Evolutionary conservation across 2,888 invertebrate species (phyloP).

Genomic region (Coremacera marginata): DNA sequence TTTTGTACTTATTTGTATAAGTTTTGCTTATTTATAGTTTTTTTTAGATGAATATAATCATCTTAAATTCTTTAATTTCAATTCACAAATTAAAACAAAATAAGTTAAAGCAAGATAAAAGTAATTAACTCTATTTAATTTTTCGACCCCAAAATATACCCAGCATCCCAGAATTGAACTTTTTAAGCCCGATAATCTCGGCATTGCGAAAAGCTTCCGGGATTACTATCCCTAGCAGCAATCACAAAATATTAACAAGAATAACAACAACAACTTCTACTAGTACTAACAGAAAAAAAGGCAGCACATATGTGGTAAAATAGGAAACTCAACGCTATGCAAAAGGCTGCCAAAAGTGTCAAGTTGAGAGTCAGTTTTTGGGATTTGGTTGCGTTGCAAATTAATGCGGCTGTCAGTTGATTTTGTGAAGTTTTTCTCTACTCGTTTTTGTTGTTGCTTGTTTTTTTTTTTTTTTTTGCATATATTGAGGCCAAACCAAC

Average conservation of each 20-base stretch:
- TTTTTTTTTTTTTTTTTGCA: constrained; percentile 13
- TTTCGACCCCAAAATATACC: too few species aligned
- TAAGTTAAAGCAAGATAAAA: too few species aligned
- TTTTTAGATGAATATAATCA: too few species aligned
- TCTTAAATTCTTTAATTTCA: too few species aligned
- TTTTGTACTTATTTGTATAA: too few species aligned
- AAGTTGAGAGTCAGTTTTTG: constrained; percentile 50
- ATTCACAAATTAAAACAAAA: too few species aligned
- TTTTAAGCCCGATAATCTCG: too few species aligned
- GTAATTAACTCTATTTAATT: too few species aligned
- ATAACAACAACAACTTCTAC: constrained; percentile 39
- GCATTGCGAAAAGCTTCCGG: too few species aligned
- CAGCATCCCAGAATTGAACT: too few species aligned
- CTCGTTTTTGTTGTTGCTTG: not conserved
- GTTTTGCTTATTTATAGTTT: too few species aligned
- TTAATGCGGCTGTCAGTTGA: constrained; percentile 40
- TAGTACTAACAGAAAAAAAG: constrained; percentile 34
- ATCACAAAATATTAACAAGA: constrained; percentile 28
- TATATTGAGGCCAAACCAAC: not conserved
- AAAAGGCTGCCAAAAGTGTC: constrained; percentile 47
- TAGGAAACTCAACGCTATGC: constrained; percentile 4
- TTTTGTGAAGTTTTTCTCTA: not conserved
- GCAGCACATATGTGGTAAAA: constrained; percentile 29
- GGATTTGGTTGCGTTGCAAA: constrained; percentile 46
- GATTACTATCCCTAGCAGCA: too few species aligned